Evolutionary conservation across 2,888 invertebrate genomes (phyloP), one percentile per base, ranked within the genome.

Genomic region (Trichopoda pennipes): DNA sequence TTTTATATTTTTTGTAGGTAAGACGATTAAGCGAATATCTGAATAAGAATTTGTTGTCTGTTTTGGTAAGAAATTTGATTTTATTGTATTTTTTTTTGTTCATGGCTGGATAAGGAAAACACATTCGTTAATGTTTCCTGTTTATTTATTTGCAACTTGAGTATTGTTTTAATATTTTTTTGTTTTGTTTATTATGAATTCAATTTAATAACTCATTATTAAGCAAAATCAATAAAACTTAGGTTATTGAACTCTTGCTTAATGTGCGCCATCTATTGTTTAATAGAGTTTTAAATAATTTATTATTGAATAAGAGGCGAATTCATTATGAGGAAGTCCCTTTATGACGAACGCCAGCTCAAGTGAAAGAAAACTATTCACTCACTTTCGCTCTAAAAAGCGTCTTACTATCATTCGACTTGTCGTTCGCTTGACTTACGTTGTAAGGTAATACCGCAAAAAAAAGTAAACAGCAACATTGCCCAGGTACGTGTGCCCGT

Each of bases 11-110:
- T 49, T 70, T n/a, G 47, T 47, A 63, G 63, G 73, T 74, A 74
- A 64, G 73, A 63, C 47, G 23, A 55, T 10, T 63, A 47, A 44
- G 23, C 14, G 38, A 72, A 51, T 42, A 42, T 42, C 32, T 28
- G 63, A 61, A 63, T 61, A 63, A 73, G 32, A 55, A 35, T 32
- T 23, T 42, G 4, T 28, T 28, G 1, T 28, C 28, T 28, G 1
- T 28, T 28, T 74, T 32, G 73, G 73, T 64, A 74, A 74, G 55
- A 42, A 61, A 53, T 16, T 73, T 51, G 12, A 9, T 32, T 21
- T 42, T 44, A 32, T 73, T 53, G 2, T 61, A 28, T 55, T 21
- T 9, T 10, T 4, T n/a, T 38, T 51, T 14, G 6, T 44, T 35
- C 16, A 23, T 72, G 12, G 4, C 4, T n/a, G 44, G 4, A 12